phyloP scores from a whole-genome alignment of 2,888 invertebrate species.

The Hanleya hanleyi region DNA sequence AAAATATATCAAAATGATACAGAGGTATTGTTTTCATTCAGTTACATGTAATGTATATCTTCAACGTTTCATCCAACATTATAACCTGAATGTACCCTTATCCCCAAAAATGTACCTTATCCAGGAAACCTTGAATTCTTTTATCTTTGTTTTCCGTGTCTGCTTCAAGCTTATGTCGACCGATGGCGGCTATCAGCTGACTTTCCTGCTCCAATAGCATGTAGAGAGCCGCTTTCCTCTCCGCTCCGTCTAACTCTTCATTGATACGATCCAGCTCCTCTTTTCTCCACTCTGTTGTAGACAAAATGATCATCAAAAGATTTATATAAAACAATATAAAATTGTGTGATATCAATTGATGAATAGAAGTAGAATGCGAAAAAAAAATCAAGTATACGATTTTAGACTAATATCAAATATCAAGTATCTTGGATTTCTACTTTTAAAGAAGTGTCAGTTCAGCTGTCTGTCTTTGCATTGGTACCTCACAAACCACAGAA shows the following conservation, averaged over 20 bases:
- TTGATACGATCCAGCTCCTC: slow-evolving; percentile 72
- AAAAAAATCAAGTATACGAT: too few species aligned
- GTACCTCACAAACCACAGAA: too few species aligned
- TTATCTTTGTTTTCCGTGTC: slow-evolving; percentile 65
- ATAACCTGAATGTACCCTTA: not conserved
- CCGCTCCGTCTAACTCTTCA: slow-evolving; percentile 67
- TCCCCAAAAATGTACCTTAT: slow-evolving; percentile 60
- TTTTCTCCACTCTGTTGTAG: slow-evolving; percentile 73
- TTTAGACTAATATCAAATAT: too few species aligned
- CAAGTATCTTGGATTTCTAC: too few species aligned
- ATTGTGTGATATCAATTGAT: too few species aligned
- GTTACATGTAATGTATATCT: not conserved
- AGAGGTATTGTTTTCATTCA: not conserved
- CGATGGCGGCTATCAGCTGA: slow-evolving; percentile 73
- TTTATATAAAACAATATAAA: too few species aligned
- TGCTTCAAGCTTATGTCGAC: slow-evolving; percentile 70
- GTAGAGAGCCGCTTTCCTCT: slow-evolving; percentile 74
- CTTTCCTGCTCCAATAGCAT: slow-evolving; percentile 73
- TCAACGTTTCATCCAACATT: not conserved
- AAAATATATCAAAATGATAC: too few species aligned
- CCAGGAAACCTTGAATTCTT: slow-evolving; percentile 67
- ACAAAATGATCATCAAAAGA: too few species aligned
- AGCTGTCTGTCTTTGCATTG: too few species aligned
- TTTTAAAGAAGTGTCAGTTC: too few species aligned
- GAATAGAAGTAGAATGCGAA: too few species aligned